A percentile compares a stretch with the other conserved stretches of the same genome.
phyloP scores from a whole-genome alignment of 2,797 vertebrate genomes.

The Myotis myotis region DNA sequence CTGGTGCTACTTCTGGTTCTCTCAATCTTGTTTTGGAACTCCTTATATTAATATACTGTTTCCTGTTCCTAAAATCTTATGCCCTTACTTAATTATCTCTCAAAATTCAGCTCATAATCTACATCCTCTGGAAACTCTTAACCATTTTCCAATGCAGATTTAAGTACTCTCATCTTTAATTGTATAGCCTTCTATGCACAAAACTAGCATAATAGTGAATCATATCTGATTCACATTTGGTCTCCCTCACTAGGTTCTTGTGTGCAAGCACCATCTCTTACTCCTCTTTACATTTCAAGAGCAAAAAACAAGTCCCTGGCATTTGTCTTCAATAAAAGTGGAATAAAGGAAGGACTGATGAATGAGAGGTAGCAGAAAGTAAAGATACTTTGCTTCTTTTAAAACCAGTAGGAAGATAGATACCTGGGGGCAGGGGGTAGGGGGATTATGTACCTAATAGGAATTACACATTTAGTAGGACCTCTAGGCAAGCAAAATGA shows the following conservation, averaged over 20 bases:
- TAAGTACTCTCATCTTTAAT: neutral
- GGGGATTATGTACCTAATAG: neutral
- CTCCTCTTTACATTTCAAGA: slow-evolving; percentile 38
- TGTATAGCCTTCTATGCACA: neutral
- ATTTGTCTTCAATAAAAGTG: slow-evolving; percentile 12
- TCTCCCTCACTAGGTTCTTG: neutral
- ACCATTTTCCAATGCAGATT: neutral
- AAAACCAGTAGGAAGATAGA: slow-evolving; percentile 12
- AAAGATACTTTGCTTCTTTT: slow-evolving; percentile 12
- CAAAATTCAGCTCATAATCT: neutral
- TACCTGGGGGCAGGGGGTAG: neutral
- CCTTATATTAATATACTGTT: neutral
- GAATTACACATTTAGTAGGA: neutral
- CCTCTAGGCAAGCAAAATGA: neutral
- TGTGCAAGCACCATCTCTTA: neutral
- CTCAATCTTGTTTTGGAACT: neutral
- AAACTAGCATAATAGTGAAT: neutral
- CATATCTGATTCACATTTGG: slow-evolving; percentile 1
- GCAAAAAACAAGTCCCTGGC: neutral
- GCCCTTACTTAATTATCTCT: neutral
- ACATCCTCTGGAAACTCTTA: neutral
- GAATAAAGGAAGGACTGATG: neutral
- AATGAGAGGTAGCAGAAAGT: neutral
- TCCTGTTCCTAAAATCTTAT: slow-evolving; percentile 35
- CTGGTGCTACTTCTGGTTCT: neutral